phyloP scores from a whole-genome alignment of 2,113 vertebrate genomes.

The Calonectris borealis region DNA sequence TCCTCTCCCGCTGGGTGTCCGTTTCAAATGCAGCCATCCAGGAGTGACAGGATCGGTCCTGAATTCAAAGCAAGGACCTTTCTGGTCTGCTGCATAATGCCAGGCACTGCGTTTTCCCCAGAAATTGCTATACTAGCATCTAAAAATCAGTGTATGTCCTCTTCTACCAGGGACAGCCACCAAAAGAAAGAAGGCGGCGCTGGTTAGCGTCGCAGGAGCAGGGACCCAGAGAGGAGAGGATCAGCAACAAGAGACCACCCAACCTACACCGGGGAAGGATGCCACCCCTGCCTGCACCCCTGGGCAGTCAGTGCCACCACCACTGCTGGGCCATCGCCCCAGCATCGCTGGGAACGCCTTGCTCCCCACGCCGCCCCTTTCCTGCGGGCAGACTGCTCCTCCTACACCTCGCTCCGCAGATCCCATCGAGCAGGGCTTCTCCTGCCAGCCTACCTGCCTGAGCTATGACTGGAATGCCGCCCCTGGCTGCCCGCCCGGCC shows the following conservation, averaged over 20 bases:
- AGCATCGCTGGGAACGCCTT: not conserved
- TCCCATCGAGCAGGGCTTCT: not conserved
- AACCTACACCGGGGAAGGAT: accelerated
- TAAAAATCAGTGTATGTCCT: not conserved
- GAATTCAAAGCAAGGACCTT: not conserved
- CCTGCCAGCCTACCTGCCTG: slow-evolving; percentile 41
- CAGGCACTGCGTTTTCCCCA: not conserved
- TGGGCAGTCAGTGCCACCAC: not conserved
- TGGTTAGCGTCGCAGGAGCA: accelerated
- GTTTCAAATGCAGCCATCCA: not conserved
- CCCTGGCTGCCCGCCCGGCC: not conserved
- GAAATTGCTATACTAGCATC: not conserved
- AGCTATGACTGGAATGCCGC: slow-evolving; percentile 53
- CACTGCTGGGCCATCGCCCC: not conserved
- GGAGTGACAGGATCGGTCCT: not conserved
- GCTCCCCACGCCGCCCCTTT: not conserved
- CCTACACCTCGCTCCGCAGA: not conserved
- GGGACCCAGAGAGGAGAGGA: not conserved
- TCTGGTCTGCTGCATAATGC: not conserved
- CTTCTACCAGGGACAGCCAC: not conserved
- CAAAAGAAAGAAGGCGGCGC: not conserved
- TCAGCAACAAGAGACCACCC: not conserved
- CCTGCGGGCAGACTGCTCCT: not conserved
- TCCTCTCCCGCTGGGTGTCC: not conserved
- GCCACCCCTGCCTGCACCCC: not conserved